Base-by-base conservation (phyloP, 2,797 vertebrate genomes). In the Periparus ater region DNA sequence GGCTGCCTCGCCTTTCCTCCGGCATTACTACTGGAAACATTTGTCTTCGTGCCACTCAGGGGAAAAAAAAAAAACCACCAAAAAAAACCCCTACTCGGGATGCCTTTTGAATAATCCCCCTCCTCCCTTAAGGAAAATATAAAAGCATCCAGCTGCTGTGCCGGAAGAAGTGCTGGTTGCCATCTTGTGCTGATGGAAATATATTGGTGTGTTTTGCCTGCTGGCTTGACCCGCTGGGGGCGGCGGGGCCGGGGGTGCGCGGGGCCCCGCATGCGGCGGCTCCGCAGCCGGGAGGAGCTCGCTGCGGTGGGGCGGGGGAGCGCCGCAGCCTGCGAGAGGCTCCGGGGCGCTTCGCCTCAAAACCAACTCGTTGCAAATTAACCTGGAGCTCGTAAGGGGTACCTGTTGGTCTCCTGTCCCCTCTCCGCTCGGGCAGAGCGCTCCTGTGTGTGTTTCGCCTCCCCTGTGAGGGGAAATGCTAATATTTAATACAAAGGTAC, bases 141-240 rank as follows among this genome's bases (percentile, higher is more conserved):
- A 32, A 65, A 57, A 58, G 29, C 77, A 89, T 25, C 40, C 77
- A 82, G 77, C 78, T 53, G 85, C 72, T 76, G 8, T 89, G 81
- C 88, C 86, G 75, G 62, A 96, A 92, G 91, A 96, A 65, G 32
- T 17, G 70, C 76, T 92, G 97, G 97, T 97, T 98, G 97, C 97
- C 96, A 97, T 98, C 95, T 97, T 98, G 97, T 93, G 93, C 93
- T 92, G 96, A 80, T 91, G 80, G 91, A 96, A 91, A 54, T 48
- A 7, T 42, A 51, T 96, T 54, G 94, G 94, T 85, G 93, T 75
- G 80, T 89, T 88, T 84, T 96, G 86, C 82, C 83, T 53, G 84
- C 88, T 66, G 48, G 32, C 5, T 60, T 76, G 75, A 51, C 83
- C 96, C 45, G 29, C 65, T 5, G 79, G 82, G 55, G 91, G 30